Evolutionary conservation across 92 coral and sea anemone species (phyloP).

Genomic region (Isaurus tuberculatus): DNA sequence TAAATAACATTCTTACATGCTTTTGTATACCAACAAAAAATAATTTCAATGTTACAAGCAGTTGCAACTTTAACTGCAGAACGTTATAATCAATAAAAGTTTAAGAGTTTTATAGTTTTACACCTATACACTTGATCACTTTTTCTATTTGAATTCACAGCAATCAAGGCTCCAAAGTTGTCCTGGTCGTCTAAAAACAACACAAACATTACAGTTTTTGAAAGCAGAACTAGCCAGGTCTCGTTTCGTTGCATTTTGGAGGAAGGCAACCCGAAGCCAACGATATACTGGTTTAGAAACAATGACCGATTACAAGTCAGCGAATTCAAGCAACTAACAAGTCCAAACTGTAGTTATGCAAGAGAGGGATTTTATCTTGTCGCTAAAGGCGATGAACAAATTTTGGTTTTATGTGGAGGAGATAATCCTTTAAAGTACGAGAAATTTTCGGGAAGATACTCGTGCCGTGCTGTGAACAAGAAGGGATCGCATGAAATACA

Average conservation of each 20-base stretch:
- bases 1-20: too few relatives aligned
- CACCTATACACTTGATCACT: too few relatives aligned
- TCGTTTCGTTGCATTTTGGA: not conserved
- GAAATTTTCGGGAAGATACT: constrained; percentile 19
- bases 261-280: constrained; percentile 13
- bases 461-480: not conserved
- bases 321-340: not conserved
- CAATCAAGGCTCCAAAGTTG: constrained; percentile 15
- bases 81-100: too few relatives aligned
- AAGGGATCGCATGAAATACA: constrained; percentile 12
- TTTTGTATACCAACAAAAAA: too few relatives aligned
- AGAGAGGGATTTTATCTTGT: constrained; percentile 6
- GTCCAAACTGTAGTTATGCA: constrained; percentile 8
- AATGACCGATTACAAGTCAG: not conserved
- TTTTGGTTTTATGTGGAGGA: constrained; percentile 7
- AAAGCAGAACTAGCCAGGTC: not conserved
- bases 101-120: too few relatives aligned
- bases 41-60: too few relatives aligned
- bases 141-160: not conserved
- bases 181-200: constrained; percentile 7
- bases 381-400: not conserved
- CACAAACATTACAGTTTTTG: not conserved
- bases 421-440: not conserved
- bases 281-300: constrained; percentile 11
- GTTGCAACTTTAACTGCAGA: too few relatives aligned